phyloP scores from a whole-genome alignment of 2,113 vertebrate genomes.

The Grammomys dolichurus region DNA sequence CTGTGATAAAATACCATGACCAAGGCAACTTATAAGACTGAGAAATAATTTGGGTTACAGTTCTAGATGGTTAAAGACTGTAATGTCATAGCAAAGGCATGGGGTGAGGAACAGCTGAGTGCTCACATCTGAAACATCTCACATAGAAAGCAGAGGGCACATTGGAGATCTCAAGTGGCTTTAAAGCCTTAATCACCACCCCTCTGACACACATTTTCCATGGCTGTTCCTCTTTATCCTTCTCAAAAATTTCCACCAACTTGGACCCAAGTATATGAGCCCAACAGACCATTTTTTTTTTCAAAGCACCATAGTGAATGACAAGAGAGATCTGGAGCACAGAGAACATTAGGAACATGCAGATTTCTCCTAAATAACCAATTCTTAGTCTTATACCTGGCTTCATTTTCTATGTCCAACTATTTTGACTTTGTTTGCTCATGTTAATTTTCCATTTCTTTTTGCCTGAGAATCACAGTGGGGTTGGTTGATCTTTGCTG shows the following conservation, averaged over 20 bases:
- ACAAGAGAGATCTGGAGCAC: background rate
- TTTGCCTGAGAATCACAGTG: background rate
- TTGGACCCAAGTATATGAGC: background rate
- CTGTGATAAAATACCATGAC: background rate
- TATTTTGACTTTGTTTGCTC: background rate
- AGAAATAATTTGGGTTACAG: background rate
- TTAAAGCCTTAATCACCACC: background rate
- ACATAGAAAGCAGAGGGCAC: background rate
- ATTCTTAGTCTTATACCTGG: background rate
- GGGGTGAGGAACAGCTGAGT: background rate
- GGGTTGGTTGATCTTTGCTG: background rate
- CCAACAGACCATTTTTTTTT: background rate
- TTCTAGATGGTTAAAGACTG: background rate
- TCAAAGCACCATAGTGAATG: background rate
- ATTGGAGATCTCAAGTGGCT: background rate
- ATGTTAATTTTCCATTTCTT: background rate
- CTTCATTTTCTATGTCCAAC: constrained; percentile 6
- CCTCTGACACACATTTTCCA: background rate
- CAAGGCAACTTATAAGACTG: background rate
- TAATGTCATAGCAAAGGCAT: background rate
- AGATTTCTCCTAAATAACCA: background rate
- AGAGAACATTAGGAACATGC: background rate
- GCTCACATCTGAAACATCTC: background rate
- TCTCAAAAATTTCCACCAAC: background rate
- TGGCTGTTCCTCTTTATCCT: background rate